Evolutionary conservation across 2,113 vertebrate genomes (phyloP).

Genomic region (Lophura nycthemera): DNA sequence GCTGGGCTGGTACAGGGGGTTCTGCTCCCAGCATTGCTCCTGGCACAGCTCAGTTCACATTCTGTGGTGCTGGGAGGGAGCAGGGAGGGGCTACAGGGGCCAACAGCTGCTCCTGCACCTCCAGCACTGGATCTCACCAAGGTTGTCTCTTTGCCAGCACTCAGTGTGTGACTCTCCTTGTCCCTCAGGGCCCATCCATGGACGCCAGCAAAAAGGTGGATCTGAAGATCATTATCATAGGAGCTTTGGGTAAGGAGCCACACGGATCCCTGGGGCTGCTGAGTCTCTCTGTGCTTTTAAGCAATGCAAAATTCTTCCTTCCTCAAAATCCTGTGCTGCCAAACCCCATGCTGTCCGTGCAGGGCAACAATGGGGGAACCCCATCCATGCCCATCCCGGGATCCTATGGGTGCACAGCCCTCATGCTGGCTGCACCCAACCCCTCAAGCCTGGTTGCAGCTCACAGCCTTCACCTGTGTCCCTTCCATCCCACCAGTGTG

Average conservation of each 20-base stretch:
- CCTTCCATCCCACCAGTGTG: slow-evolving; percentile 59
- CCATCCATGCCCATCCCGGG: fast-evolving
- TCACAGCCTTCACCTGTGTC: background rate
- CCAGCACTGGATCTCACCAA: fast-evolving
- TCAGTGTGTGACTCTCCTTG: fast-evolving
- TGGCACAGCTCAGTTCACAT: fast-evolving
- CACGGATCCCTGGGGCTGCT: background rate
- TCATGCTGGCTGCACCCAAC: fast-evolving
- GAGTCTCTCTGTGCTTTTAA: background rate
- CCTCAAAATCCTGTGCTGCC: background rate
- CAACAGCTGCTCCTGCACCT: background rate
- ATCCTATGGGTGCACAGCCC: background rate
- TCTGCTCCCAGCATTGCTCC: fast-evolving
- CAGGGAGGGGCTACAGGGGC: fast-evolving
- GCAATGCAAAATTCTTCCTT: background rate
- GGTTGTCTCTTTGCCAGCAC: fast-evolving
- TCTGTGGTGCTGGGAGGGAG: background rate
- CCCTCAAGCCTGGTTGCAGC: fast-evolving
- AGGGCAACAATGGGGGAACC: background rate
- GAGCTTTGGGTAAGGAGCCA: slow-evolving; percentile 78
- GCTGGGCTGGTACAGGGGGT: fast-evolving
- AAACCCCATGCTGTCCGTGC: background rate
- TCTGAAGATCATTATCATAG: slow-evolving; percentile 85
- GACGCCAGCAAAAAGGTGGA: slow-evolving; percentile 80
- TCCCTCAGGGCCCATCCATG: slow-evolving; percentile 56